These are phyloP conservation scores for Toxonevra muliebris DNA, from an alignment of 2,888 invertebrate species.

Conservation along the genomic window DNA sequence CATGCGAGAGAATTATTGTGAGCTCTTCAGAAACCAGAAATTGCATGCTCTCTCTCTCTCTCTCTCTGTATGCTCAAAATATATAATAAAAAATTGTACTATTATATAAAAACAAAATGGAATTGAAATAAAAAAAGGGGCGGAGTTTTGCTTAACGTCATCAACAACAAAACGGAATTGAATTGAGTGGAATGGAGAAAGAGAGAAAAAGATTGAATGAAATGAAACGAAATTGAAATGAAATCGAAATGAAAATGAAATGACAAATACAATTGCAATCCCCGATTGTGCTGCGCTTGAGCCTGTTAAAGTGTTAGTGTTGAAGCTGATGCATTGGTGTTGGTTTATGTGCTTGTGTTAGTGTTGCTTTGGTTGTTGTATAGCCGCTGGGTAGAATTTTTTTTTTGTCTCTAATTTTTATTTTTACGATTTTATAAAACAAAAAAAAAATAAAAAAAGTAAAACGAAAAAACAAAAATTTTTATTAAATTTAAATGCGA, in stretches of 20 bases:
- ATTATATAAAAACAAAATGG: background rate
- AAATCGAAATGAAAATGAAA: conserved; percentile 40
- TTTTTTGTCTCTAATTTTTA: too few species aligned
- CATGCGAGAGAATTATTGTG: too few species aligned
- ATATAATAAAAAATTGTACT: too few species aligned
- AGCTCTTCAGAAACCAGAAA: too few species aligned
- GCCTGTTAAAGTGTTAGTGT: background rate
- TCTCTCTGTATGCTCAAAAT: too few species aligned
- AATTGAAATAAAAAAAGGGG: conserved; percentile 13
- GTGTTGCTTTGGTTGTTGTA: background rate
- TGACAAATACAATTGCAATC: conserved; percentile 38
- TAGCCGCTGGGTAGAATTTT: too few species aligned
- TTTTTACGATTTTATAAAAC: too few species aligned
- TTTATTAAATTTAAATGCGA: conserved; percentile 30
- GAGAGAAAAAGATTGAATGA: conserved; percentile 24
- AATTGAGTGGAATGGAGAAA: background rate
- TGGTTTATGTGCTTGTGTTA: background rate
- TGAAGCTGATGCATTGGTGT: background rate
- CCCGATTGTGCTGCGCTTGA: conserved; percentile 4
- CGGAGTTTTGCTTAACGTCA: background rate
- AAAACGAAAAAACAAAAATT: conserved; percentile 32
- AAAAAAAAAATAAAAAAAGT: too few species aligned
- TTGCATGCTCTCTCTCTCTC: too few species aligned
- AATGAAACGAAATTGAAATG: conserved; percentile 46
- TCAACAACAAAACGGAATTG: too few species aligned